A percentile compares a stretch with the other conserved stretches of the same genome.
phyloP scores from a whole-genome alignment of 2,113 vertebrate species.

The Pseudois nayaur region DNA sequence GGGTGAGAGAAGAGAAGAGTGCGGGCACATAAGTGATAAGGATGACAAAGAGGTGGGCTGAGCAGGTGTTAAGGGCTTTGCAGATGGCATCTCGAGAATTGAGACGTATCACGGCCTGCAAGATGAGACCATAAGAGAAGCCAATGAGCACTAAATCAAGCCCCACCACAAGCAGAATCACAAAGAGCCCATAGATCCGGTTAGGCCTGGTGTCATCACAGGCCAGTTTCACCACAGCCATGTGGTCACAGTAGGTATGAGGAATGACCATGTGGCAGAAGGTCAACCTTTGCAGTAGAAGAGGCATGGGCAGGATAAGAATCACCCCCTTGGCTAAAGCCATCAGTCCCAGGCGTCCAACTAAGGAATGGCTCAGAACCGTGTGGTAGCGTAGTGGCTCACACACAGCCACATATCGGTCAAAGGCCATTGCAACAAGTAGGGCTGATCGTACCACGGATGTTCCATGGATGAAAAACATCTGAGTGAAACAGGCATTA shows the following conservation, averaged over 20 bases:
- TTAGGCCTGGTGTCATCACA: slow-evolving; percentile 42
- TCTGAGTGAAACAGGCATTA: slow-evolving; percentile 58
- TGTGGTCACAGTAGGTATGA: slow-evolving; percentile 70
- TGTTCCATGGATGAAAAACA: slow-evolving; percentile 66
- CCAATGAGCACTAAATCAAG: slow-evolving; percentile 55
- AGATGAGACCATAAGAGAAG: slow-evolving; percentile 54
- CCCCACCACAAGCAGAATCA: slow-evolving; percentile 46
- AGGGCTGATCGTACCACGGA: slow-evolving; percentile 55
- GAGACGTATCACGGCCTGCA: slow-evolving; percentile 39
- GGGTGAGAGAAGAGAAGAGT: slow-evolving; percentile 44
- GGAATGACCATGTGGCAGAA: slow-evolving; percentile 51
- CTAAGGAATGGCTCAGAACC: slow-evolving; percentile 1
- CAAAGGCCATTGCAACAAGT: slow-evolving; percentile 64
- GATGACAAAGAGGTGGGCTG: slow-evolving; percentile 62
- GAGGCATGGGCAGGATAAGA: slow-evolving; percentile 48
- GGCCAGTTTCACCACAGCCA: slow-evolving; percentile 59
- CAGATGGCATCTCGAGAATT: neutral
- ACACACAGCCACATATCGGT: slow-evolving; percentile 64
- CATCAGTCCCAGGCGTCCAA: neutral
- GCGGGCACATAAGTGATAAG: slow-evolving; percentile 37
- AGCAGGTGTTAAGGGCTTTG: slow-evolving; percentile 60
- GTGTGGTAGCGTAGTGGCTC: slow-evolving; percentile 39
- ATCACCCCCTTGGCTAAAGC: slow-evolving; percentile 48
- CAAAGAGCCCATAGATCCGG: slow-evolving; percentile 44
- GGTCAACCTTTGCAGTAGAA: slow-evolving; percentile 57